These are phyloP conservation scores for Cataglyphis albicans DNA, from an alignment of 2,888 invertebrate genomes.

Conservation along the genomic window DNA sequence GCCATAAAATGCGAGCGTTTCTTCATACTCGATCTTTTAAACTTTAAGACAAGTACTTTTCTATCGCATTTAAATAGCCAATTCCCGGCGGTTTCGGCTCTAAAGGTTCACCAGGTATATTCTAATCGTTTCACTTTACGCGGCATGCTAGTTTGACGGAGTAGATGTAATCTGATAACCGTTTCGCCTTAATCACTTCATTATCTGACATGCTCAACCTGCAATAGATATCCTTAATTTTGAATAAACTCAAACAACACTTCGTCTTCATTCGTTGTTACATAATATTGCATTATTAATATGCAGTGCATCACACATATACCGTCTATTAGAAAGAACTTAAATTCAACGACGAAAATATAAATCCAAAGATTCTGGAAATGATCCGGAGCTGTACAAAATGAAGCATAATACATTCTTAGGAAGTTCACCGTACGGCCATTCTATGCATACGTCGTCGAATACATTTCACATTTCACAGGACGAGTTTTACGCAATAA, in stretches of 20 bases:
- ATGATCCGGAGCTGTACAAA: conserved; percentile 11
- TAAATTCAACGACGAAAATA: background rate
- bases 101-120: background rate
- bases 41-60: background rate
- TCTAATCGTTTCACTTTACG: conserved; percentile 9
- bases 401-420: background rate
- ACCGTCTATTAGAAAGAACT: background rate
- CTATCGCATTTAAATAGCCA: background rate
- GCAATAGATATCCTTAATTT: background rate
- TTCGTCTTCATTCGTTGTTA: background rate
- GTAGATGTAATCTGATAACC: conserved; percentile 17
- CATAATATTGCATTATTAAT: background rate
- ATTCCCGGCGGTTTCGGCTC: background rate
- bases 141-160: conserved; percentile 1
- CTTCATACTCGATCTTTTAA: background rate
- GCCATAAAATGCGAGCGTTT: background rate
- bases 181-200: conserved; percentile 1
- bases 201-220: conserved; percentile 5
- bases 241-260: background rate
- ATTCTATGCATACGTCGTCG: background rate
- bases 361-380: background rate
- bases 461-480: conserved; percentile 5
- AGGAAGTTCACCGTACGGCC: background rate
- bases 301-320: background rate
- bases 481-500: conserved; percentile 17